Evolutionary conservation across 2,888 invertebrate species (phyloP).

Genomic region (Pseudococcus jackbeardsleyi): DNA sequence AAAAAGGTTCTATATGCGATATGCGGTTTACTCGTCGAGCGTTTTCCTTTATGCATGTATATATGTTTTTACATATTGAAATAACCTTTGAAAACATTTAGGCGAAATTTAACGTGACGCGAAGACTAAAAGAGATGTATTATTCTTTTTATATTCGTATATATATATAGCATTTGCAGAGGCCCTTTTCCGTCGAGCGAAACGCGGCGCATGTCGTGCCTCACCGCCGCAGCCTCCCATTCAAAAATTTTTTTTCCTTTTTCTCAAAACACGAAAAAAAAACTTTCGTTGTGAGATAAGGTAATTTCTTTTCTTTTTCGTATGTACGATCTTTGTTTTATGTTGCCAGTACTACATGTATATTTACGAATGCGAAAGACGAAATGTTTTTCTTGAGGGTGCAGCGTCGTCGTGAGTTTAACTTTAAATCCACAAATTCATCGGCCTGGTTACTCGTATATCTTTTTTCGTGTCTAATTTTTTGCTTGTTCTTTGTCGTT

Average conservation of each 20-base stretch:
- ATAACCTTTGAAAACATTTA: slow-evolving; percentile 43
- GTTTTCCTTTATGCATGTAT: neutral
- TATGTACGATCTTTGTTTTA: too few relatives aligned
- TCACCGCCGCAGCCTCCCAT: too few relatives aligned
- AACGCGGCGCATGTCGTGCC: neutral
- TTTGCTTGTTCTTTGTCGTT: too few relatives aligned
- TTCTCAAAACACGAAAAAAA: neutral
- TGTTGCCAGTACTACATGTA: too few relatives aligned
- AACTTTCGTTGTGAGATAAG: too few relatives aligned
- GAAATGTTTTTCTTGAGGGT: too few relatives aligned
- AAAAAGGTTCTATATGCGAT: neutral
- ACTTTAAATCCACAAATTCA: too few relatives aligned
- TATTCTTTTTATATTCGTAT: slow-evolving; percentile 22
- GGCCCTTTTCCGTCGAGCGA: neutral
- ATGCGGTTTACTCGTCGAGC: neutral
- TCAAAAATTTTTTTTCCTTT: neutral
- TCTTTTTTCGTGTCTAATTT: too few relatives aligned
- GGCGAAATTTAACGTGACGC: slow-evolving; percentile 18
- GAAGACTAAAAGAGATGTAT: slow-evolving; percentile 38
- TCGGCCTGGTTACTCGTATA: too few relatives aligned
- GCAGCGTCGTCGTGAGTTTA: too few relatives aligned
- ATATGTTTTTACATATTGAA: slow-evolving; percentile 26
- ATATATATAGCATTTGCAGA: neutral
- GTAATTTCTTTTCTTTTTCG: too few relatives aligned
- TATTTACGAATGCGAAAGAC: too few relatives aligned